A percentile compares a stretch with the other conserved stretches of the same genome.
phyloP scores from a whole-genome alignment of 2,113 vertebrate genomes.

The Paradoxurus hermaphroditus region DNA sequence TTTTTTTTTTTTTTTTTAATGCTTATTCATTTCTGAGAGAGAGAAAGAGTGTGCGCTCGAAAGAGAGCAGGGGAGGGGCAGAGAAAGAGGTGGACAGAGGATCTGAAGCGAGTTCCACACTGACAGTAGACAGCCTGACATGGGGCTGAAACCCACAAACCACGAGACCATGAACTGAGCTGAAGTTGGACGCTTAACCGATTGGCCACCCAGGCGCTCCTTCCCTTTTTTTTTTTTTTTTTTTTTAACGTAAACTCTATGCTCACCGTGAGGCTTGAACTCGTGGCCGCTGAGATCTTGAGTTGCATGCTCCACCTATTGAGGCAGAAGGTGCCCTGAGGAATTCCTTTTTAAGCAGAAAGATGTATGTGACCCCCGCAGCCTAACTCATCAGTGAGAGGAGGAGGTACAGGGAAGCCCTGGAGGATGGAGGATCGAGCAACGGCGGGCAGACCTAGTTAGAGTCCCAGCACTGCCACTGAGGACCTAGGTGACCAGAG shows the following conservation, averaged over 20 bases:
- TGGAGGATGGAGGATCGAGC: fast-evolving
- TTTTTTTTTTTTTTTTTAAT: not conserved
- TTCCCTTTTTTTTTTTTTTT: not conserved
- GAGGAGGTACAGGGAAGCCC: not conserved
- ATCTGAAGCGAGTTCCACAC: no score
- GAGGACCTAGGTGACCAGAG: not conserved
- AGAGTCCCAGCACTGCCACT: not conserved
- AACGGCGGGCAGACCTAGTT: not conserved
- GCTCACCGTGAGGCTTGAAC: not conserved
- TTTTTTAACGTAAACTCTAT: no score
- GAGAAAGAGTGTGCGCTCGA: no score
- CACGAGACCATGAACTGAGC: no score
- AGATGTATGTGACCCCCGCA: not conserved
- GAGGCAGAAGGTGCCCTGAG: not conserved
- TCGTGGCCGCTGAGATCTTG: not conserved
- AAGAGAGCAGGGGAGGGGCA: no score
- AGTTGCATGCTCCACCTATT: no score
- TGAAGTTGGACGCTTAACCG: no score
- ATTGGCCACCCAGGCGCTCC: no score
- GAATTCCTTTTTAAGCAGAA: not conserved
- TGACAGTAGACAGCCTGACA: no score
- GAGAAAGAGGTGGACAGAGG: no score
- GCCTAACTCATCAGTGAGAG: not conserved
- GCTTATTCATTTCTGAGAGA: no score
- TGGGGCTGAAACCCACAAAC: no score